Percentiles rank a stretch among this genome's conserved stretches.
Conservation (phyloP, 1,140 invertebrate genomes). For the Trachelipus rathkii region DNA sequence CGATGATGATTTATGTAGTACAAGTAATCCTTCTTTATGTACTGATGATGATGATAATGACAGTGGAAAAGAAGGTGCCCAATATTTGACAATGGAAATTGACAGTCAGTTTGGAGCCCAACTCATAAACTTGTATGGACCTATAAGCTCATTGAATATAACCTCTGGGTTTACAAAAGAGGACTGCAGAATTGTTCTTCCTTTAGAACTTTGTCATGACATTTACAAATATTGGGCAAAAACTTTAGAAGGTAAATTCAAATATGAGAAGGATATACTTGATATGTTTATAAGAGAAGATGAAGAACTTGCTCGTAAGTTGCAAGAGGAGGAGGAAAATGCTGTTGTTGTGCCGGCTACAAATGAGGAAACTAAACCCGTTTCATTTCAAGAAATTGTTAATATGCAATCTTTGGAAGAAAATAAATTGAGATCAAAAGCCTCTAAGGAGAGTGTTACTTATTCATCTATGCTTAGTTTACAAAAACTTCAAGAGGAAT, state of each 20-base stretch:
- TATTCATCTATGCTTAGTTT: background rate
- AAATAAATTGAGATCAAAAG: background rate
- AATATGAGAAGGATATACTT: background rate
- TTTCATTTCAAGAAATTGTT: background rate
- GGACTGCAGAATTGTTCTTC: constrained; percentile 21
- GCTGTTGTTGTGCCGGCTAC: background rate
- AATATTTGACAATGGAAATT: constrained; percentile 25
- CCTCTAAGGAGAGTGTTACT: background rate
- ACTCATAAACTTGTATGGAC: constrained; percentile 26
- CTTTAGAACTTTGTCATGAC: constrained; percentile 20
- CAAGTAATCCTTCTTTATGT: background rate
- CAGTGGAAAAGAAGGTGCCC: constrained; percentile 7
- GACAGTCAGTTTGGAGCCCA: constrained; percentile 21
- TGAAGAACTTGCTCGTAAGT: background rate
- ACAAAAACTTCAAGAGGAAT: background rate
- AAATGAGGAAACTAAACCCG: background rate
- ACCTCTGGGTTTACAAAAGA: constrained; percentile 14
- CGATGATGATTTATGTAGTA: background rate
- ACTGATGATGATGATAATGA: background rate
- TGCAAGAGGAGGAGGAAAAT: background rate
- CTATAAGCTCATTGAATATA: constrained; percentile 22
- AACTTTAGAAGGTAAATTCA: background rate
- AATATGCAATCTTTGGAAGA: background rate
- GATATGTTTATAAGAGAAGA: background rate
- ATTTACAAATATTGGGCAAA: constrained; percentile 22